A percentile compares a stretch with the other conserved stretches of the same genome.
Evolutionary conservation across 2,113 vertebrate genomes (phyloP).

Genomic region (Myotis yumanensis): DNA sequence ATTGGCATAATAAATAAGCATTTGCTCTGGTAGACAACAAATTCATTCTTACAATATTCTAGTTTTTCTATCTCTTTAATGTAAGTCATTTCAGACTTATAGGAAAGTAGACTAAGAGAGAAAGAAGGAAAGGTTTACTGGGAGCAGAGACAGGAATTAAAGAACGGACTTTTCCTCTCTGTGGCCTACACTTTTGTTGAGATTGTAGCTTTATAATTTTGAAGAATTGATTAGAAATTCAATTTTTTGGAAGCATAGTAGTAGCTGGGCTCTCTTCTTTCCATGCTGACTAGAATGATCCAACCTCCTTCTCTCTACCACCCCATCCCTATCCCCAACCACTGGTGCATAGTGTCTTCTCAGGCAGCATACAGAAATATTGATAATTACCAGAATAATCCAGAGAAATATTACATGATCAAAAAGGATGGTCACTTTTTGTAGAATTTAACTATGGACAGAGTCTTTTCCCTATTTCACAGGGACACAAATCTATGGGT

Average conservation of each 20-base stretch:
- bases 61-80: neutral
- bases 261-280: neutral
- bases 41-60: neutral
- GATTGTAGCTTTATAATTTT: neutral
- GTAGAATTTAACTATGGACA: neutral
- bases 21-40: neutral
- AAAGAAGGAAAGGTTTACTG: neutral
- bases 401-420: neutral
- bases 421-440: neutral
- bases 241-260: neutral
- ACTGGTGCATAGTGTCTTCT: neutral
- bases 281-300: neutral
- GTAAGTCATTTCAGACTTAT: conserved; percentile 19
- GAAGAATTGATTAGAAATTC: neutral
- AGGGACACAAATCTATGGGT: neutral
- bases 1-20: neutral
- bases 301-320: neutral
- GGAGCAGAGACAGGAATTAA: neutral
- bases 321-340: neutral
- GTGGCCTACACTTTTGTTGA: neutral
- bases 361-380: neutral
- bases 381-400: neutral
- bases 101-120: neutral
- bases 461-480: neutral
- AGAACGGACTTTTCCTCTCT: neutral